Evolutionary conservation across 2,888 invertebrate species (phyloP).

Genomic region (Ichneumoninae sp.): DNA sequence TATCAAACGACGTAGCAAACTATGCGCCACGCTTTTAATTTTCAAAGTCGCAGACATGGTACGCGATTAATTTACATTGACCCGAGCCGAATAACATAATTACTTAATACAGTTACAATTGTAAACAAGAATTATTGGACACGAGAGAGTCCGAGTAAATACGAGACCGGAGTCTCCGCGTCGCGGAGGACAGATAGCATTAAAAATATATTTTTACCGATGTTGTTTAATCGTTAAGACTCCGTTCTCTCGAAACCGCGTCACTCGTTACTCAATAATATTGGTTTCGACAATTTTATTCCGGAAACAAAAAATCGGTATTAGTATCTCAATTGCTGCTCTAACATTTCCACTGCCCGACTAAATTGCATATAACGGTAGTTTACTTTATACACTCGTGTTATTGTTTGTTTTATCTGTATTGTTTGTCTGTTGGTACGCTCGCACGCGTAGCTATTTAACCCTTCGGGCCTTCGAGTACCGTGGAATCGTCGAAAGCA

Average conservation of each 20-base stretch:
- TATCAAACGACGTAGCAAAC: conserved; percentile 54
- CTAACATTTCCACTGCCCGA: conserved; percentile 28
- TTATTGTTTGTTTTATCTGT: conserved; percentile 33
- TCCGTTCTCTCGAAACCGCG: conserved; percentile 68
- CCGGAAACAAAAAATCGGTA: conserved; percentile 3
- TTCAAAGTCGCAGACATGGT: background rate
- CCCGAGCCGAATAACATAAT: conserved; percentile 8
- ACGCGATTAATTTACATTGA: conserved; percentile 4
- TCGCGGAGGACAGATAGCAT: conserved; percentile 47
- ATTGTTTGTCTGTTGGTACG: conserved; percentile 24
- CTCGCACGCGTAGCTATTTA: conserved; percentile 16
- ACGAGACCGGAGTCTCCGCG: conserved; percentile 16
- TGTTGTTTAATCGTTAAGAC: conserved; percentile 80
- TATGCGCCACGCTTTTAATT: conserved; percentile 21
- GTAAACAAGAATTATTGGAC: conserved; percentile 16
- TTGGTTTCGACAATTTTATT: conserved; percentile 24
- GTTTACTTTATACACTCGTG: conserved; percentile 5
- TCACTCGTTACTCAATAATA: conserved; percentile 59
- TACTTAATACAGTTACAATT: conserved; percentile 17
- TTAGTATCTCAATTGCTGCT: conserved; percentile 29
- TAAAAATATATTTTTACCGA: conserved; percentile 76
- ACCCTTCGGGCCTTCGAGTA: conserved; percentile 1
- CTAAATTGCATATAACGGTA: conserved; percentile 1
- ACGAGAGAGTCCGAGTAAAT: conserved; percentile 12
- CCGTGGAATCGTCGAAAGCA: conserved; percentile 19